phyloP scores from a whole-genome alignment of 2,113 vertebrate species.

The Microcebus tavaratra region DNA sequence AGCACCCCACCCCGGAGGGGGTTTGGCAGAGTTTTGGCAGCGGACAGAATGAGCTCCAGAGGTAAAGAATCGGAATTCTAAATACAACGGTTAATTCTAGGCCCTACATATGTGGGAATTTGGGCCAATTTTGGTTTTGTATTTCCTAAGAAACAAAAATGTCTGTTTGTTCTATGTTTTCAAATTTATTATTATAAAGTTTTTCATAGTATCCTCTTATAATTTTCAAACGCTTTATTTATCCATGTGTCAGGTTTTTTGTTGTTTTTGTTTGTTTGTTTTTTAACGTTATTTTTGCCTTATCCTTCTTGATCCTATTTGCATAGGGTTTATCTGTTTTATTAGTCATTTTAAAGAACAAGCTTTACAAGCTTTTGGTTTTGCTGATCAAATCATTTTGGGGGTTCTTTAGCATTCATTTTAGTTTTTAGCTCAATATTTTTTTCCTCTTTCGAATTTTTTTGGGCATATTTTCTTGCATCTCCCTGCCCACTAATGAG shows the following conservation, averaged over 20 bases:
- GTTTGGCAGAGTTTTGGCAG: no score
- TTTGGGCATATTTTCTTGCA: background rate
- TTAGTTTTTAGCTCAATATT: background rate
- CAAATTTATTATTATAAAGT: background rate
- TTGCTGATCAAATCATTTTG: background rate
- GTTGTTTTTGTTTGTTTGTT: no score
- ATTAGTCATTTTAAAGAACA: background rate
- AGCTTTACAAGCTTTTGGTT: background rate
- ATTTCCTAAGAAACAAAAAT: background rate
- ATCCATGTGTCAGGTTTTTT: background rate
- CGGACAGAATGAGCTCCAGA: fast-evolving
- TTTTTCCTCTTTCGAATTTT: background rate
- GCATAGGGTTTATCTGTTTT: background rate
- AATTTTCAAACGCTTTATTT: background rate
- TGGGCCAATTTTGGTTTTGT: background rate
- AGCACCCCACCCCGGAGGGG: fast-evolving
- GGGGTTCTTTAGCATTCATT: background rate
- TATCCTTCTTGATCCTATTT: background rate
- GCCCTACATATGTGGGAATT: background rate
- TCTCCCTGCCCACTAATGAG: background rate
- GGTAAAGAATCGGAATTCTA: fast-evolving
- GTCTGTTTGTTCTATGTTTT: background rate
- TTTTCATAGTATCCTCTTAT: background rate
- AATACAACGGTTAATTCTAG: fast-evolving
- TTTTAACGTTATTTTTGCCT: background rate